Base-by-base conservation (phyloP, 2,888 invertebrate genomes). In the Sinotaia quadrata region DNA sequence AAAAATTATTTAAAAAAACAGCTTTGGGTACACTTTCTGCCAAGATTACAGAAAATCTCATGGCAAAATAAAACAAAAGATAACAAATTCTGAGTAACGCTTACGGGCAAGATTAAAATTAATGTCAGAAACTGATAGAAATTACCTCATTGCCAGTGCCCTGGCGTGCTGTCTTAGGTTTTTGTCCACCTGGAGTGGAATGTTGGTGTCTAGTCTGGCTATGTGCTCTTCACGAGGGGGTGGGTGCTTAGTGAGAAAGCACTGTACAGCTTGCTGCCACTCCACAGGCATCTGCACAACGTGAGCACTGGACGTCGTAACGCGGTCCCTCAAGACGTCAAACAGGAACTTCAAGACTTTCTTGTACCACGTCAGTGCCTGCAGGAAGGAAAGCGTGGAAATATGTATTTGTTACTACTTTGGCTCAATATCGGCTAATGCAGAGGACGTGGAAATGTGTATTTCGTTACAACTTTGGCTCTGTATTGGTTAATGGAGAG, bases 161-260 rank as follows among this genome's bases (percentile, higher is more conserved):
- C 71, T 61, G 4, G 76, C 76, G 52, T 76, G 71, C 4, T 66
- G 63, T 41, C 70, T 54, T 27, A 74, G 61, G 18, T 57, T 47
- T 41, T 58, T 67, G 24, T 72, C 71, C 47, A 76, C 71, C 67
- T 57, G 67, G 1, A 63, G 68, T 2, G 76, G 76, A 15, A 69
- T 68, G 29, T 66, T 60, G 15, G 66, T 68, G 65, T 78, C 77
- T 18, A 81, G 56, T 37, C 67, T 63, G 29, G 67, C 72, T 33
- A 81, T 70, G 60, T 78, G 79, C 58, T 81, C 76, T 21, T 75
- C 72, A 24, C 76, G 56, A 12, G 80, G 79, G 18, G 77, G 70
- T 8, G 79, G 80, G 34, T 81, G 75, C 31, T 76, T 70, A 36
- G 54, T 66, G 15, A 78, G 70, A 54, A 81, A 77, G 15, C 61